Base-by-base conservation (phyloP, 92 coral and sea anemone genomes). In the Scolanthus callimorphus region DNA sequence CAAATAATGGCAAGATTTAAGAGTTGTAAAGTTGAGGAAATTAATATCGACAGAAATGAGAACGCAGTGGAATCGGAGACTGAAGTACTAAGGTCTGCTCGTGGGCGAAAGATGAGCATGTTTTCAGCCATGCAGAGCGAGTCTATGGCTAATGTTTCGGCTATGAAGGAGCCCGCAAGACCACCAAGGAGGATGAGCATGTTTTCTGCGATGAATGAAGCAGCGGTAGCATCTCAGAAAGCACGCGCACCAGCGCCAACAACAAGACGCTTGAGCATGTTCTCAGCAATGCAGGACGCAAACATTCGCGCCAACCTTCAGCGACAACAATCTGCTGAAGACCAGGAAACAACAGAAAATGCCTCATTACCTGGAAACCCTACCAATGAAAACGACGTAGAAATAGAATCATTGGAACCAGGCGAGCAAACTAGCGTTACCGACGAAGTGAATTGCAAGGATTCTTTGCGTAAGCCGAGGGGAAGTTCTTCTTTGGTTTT, bases 61-160 rank as follows among this genome's bases (percentile, higher is more conserved):
- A 15, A 34, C 6, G 15, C 15, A 34, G 43, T 6, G 15, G 43
- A 34, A 34, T 15, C 9, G 43, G 43, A 34, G 15, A 6, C 15
- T 15, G 15, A 6, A 6, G 9, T 15, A 34, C 43, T 15, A 15
- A 34, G 43, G 15, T 15, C 9, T 3, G 22, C 27, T 30, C 65
- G 66, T 11, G 62, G 44, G 20, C 54, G 82, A 37, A 39, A 69
- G 48, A 63, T 55, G 61, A 78, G 85, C 34, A 69, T 78, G 85
- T 78, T 78, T 45, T 51, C 85, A 22, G 67, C 55, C 4, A 45
- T 76, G 17, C 77, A 67, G 17, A 38, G 43, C 11, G 49, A 58
- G 29, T 34, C 43, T 15, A 6, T 34, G 6, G 43, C 43, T 6
- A 34, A 6, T 34, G 43, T 6, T 34, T 15, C 43, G 9, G 15